Conservation (phyloP, 2,797 vertebrate genomes). For the Protosalanx chinensis region DNA sequence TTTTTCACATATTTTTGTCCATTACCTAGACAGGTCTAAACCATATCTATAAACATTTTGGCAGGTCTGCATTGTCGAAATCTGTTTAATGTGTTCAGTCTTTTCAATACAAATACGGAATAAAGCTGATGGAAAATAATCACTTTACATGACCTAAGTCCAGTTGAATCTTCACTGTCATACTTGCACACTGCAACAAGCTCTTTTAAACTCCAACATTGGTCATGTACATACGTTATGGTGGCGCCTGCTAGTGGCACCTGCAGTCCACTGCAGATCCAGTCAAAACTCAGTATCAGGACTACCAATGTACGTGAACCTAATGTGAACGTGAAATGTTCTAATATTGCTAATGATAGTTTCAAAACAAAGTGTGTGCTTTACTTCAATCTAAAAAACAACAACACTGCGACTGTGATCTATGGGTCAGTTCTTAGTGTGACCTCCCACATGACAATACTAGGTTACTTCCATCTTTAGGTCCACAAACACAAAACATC, state of each 20-base stretch:
- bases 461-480: neutral
- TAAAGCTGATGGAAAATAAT: too few relatives aligned
- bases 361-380: neutral
- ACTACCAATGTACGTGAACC: neutral
- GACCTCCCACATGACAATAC: neutral
- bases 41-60: too few relatives aligned
- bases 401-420: slow-evolving; percentile 3
- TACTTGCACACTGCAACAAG: neutral
- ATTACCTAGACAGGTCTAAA: too few relatives aligned
- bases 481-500: slow-evolving; percentile 13
- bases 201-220: neutral
- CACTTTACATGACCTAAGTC: too few relatives aligned
- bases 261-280: neutral
- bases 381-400: slow-evolving; percentile 22
- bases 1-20: too few relatives aligned
- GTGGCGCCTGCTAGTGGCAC: neutral
- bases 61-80: too few relatives aligned
- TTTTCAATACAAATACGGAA: too few relatives aligned
- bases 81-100: too few relatives aligned
- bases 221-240: slow-evolving; percentile 11
- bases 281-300: neutral
- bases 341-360: neutral
- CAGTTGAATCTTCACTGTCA: too few relatives aligned
- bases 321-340: neutral
- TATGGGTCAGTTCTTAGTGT: neutral